Base-by-base conservation (phyloP, 2,113 vertebrate genomes). In the Ceyx margarethae region DNA sequence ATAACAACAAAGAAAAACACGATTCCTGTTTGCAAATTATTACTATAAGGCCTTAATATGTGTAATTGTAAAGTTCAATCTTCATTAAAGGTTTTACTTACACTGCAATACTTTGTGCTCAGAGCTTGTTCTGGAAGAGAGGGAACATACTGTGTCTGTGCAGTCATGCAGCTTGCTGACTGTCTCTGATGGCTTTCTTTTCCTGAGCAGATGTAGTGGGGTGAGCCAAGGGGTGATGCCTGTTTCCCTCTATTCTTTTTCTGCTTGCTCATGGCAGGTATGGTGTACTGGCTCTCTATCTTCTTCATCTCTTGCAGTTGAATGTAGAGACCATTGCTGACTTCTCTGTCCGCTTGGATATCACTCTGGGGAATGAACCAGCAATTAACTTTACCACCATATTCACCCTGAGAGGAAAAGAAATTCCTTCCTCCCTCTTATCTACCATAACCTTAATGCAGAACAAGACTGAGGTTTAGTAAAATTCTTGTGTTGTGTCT, bases 131-230 rank as follows among this genome's bases (percentile, higher is more conserved):
- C 48, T 48, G 43, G 40, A 77, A 85, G 60, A 69, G 46, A 74
- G 29, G 20, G 29, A 87, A 73, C 2, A 1, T 23, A 20, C 22
- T 62, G 13, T 1, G 5, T 16, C 48, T 0, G 0, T 62, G 58
- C 54, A 84, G 71, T 51, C 4, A 18, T 6, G 29, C 14, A 43
- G 46, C 45, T 66, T 89, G 51, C 65, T 68, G 45, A 20, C 10
- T 37, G 42, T 8, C 51, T 31, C 9, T 43, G 48, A 58, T 43
- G 61, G 17, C 48, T 81, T 45, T 6, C 35, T 67, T 65, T 71
- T 80, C 33, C 13, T 57, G 78, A 84, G 72, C 16, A 51, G 61
- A 64, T 2, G 3, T 33, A 54, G 62, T 33, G 14, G 46, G 42
- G n/a, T 13, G 19, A 76, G 26, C 57, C 23, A 89, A 89, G 26